Conservation (phyloP, 2,113 vertebrate species). For the Oryzias curvinotus region DNA sequence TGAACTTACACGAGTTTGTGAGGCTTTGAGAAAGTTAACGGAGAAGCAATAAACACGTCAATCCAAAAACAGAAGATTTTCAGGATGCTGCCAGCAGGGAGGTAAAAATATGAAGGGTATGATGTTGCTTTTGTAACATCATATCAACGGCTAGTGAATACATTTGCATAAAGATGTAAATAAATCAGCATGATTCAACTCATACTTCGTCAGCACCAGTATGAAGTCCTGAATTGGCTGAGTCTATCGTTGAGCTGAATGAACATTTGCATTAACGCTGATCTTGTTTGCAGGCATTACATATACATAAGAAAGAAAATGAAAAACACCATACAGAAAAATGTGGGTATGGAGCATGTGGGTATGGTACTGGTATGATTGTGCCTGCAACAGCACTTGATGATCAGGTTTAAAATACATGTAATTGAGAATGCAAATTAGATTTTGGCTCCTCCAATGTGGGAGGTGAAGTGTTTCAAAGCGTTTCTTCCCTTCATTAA, state of each 20-base stretch:
- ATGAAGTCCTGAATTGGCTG: neutral
- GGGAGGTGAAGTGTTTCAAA: conserved; percentile 72
- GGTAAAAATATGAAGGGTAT: neutral
- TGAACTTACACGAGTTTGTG: no score
- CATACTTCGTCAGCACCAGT: neutral
- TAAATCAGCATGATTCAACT: neutral
- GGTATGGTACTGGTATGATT: conserved; percentile 33
- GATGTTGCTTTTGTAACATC: neutral
- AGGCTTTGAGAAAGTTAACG: no score
- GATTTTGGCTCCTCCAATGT: conserved; percentile 56
- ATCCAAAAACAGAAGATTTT: neutral
- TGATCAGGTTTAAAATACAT: conserved; percentile 58
- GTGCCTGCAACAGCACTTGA: conserved; percentile 58
- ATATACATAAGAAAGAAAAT: conserved; percentile 15
- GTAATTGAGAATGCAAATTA: conserved; percentile 68
- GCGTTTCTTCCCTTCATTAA: conserved; percentile 73
- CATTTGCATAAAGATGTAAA: neutral
- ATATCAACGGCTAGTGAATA: neutral
- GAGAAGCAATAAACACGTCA: no score
- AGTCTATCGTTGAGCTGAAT: neutral
- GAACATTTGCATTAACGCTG: conserved; percentile 12
- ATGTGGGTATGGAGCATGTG: neutral
- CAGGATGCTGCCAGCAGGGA: no score
- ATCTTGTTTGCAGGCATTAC: neutral
- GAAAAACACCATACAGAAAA: neutral